These are phyloP conservation scores for Drosophila eohydei DNA, from an alignment of 2,888 invertebrate species.

Conservation along the genomic window DNA sequence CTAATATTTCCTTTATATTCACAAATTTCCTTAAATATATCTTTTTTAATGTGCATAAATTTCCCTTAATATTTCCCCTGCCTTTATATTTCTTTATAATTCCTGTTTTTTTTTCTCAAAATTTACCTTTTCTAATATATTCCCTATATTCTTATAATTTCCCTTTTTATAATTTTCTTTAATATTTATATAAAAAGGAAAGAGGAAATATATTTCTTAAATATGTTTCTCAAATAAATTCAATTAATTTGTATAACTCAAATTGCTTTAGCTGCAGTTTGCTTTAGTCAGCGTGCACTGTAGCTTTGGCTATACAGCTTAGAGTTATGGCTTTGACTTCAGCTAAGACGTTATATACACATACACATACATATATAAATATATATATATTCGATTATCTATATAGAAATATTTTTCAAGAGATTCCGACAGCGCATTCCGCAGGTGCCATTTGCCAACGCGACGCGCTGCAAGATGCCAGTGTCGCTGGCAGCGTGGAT, in stretches of 20 bases:
- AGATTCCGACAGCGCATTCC: slow-evolving; percentile 80
- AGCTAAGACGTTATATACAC: background rate
- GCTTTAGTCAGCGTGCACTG: background rate
- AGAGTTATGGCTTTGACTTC: slow-evolving; percentile 60
- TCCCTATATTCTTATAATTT: no score
- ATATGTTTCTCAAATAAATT: background rate
- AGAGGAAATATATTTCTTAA: no score
- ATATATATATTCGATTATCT: slow-evolving; percentile 24
- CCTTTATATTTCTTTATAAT: no score
- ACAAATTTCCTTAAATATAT: no score
- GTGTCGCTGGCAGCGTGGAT: slow-evolving; percentile 22
- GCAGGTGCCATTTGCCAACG: slow-evolving; percentile 63
- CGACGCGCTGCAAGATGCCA: slow-evolving; percentile 40
- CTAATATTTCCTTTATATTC: no score
- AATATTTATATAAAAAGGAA: no score
- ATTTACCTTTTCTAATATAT: no score
- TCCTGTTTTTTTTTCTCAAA: no score
- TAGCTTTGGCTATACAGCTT: slow-evolving; percentile 8
- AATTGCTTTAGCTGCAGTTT: background rate
- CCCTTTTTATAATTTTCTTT: no score
- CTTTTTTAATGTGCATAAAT: no score
- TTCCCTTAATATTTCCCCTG: no score
- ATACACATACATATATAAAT: slow-evolving; percentile 31
- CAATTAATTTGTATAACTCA: background rate
- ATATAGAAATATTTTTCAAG: slow-evolving; percentile 76